Percentiles rank a stretch among this genome's conserved stretches.
Conservation (phyloP, 2,888 invertebrate species). For the Scaptomyza cyrtandrae region DNA sequence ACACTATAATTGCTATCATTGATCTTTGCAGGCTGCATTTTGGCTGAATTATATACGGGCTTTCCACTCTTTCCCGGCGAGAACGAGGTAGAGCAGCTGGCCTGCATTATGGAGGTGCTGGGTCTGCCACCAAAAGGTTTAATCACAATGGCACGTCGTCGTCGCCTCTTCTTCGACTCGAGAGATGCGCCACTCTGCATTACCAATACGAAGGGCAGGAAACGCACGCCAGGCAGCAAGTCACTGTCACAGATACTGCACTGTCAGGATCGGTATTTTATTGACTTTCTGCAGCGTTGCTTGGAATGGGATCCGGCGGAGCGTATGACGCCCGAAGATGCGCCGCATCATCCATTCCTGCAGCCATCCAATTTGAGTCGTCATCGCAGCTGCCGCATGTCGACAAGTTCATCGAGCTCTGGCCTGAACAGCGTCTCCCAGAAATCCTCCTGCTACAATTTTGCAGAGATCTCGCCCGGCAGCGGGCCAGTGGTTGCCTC, state of each 20-base stretch:
- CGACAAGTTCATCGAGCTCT: slow-evolving; percentile 82
- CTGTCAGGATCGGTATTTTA: slow-evolving; percentile 94
- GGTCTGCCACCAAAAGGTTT: slow-evolving; percentile 95
- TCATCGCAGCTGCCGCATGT: slow-evolving; percentile 82
- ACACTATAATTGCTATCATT: slow-evolving; percentile 19
- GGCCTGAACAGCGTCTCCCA: slow-evolving; percentile 82
- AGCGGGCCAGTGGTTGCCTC: slow-evolving; percentile 76
- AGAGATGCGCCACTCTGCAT: slow-evolving; percentile 95
- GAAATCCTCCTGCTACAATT: slow-evolving; percentile 82
- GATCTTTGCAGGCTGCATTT: slow-evolving; percentile 90
- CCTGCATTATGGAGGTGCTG: slow-evolving; percentile 98
- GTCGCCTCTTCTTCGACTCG: slow-evolving; percentile 94
- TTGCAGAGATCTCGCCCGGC: slow-evolving; percentile 81
- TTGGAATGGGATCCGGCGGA: slow-evolving; percentile 97
- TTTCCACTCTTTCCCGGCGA: slow-evolving; percentile 98
- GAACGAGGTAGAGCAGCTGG: slow-evolving; percentile 98
- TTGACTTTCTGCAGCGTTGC: slow-evolving; percentile 95
- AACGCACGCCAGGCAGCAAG: slow-evolving; percentile 94
- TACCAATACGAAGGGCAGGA: slow-evolving; percentile 96
- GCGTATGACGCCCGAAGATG: slow-evolving; percentile 96
- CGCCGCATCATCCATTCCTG: slow-evolving; percentile 94
- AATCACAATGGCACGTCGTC: slow-evolving; percentile 92
- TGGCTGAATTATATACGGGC: slow-evolving; percentile 97
- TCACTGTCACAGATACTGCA: slow-evolving; percentile 92
- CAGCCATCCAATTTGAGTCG: slow-evolving; percentile 86